These are phyloP conservation scores for Cebus imitator DNA, from an alignment of 2,113 vertebrate genomes.

Conservation along the genomic window DNA sequence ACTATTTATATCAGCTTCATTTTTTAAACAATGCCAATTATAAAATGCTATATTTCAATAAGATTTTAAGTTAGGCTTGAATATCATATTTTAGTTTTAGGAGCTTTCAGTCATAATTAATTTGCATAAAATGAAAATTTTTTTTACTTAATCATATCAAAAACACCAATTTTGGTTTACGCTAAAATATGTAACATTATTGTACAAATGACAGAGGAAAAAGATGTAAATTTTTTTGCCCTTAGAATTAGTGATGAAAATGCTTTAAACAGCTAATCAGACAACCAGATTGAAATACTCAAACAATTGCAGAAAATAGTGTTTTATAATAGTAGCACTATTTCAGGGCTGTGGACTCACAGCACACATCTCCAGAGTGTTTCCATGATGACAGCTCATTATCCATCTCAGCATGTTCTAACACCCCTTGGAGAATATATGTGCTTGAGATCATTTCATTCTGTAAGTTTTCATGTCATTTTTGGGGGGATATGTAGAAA, in stretches of 20 bases:
- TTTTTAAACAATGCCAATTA: background rate
- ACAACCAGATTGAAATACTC: background rate
- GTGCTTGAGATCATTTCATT: conserved; percentile 63
- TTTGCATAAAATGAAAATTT: background rate
- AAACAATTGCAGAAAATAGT: background rate
- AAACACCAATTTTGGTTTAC: background rate
- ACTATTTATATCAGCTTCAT: background rate
- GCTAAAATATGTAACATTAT: background rate
- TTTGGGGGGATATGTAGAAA: conserved; percentile 30
- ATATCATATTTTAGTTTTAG: conserved; percentile 29
- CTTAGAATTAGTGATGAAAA: background rate
- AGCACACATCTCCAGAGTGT: conserved; percentile 47
- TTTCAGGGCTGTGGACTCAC: background rate
- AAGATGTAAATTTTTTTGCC: background rate
- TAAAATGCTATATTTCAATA: conserved; percentile 11
- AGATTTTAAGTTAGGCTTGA: background rate
- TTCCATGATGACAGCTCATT: conserved; percentile 63
- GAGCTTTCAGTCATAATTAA: conserved; percentile 20
- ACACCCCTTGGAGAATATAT: conserved; percentile 47
- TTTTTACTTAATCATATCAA: background rate
- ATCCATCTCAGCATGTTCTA: conserved; percentile 59
- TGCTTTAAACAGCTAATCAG: background rate
- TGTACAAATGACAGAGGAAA: background rate
- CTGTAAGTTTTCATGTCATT: conserved; percentile 46
- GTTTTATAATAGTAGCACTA: conserved; percentile 5